phyloP scores from a whole-genome alignment of 2,113 vertebrate genomes.

The Xyliphius kryptos region DNA sequence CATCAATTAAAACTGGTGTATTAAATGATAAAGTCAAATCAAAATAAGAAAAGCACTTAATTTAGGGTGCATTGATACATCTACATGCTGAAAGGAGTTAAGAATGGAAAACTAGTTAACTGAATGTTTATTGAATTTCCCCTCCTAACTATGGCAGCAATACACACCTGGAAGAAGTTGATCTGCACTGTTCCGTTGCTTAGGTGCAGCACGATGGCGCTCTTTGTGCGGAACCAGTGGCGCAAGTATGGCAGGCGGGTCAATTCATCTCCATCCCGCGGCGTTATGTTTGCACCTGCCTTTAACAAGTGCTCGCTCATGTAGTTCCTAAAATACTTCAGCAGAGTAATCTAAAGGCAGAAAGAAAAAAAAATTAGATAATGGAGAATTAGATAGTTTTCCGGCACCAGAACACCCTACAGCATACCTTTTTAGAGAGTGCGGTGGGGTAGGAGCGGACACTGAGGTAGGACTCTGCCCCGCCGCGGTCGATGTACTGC shows the following conservation, averaged over 20 bases:
- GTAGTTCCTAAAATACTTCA: constrained; percentile 96
- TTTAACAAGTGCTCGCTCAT: constrained; percentile 97
- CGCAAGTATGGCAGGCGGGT: constrained; percentile 85
- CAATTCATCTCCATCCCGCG: constrained; percentile 88
- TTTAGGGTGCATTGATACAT: too few relatives aligned
- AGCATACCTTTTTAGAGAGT: constrained; percentile 92
- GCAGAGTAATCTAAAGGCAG: constrained; percentile 82
- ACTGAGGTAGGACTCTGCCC: constrained; percentile 79
- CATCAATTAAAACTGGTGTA: too few relatives aligned
- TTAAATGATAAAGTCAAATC: too few relatives aligned
- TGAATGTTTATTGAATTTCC: too few relatives aligned
- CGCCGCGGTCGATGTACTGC: constrained; percentile 88
- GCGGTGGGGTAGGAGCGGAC: constrained; percentile 73
- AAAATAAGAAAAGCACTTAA: too few relatives aligned
- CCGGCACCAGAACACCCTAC: too few relatives aligned
- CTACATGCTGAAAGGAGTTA: too few relatives aligned
- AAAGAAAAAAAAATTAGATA: too few relatives aligned
- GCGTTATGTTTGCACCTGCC: constrained; percentile 88
- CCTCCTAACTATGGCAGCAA: too few relatives aligned
- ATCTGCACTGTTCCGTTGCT: constrained; percentile 93
- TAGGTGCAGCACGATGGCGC: constrained; percentile 91
- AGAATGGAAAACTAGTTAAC: too few relatives aligned
- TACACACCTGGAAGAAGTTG: constrained; percentile 97
- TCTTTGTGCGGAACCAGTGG: constrained; percentile 91
- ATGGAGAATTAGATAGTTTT: too few relatives aligned